Percentiles rank a stretch among this genome's conserved stretches.
These are phyloP conservation scores for Stegophylla sp. DNA, from an alignment of 2,888 invertebrate genomes.

Conservation along the genomic window DNA sequence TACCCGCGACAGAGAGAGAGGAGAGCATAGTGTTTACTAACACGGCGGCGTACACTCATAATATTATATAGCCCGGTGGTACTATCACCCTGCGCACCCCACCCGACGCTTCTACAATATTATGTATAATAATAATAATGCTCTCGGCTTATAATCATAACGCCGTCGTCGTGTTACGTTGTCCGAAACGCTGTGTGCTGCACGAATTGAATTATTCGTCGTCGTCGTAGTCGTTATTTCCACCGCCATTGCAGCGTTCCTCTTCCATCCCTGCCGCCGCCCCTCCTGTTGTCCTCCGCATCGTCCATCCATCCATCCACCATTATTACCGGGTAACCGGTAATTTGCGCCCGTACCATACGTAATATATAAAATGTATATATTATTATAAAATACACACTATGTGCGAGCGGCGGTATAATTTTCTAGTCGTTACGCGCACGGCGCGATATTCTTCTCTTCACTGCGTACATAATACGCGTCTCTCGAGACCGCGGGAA, in stretches of 20 bases:
- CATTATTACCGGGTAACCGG: conserved; percentile 44
- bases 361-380: not conserved
- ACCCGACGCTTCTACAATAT: not conserved
- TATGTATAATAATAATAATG: not conserved
- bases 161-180: not conserved
- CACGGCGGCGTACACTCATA: no score
- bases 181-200: not conserved
- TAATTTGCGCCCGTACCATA: conserved; percentile 24
- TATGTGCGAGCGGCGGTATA: no score
- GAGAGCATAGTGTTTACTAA: not conserved
- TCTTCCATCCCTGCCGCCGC: not conserved
- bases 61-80: not conserved
- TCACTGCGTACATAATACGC: no score
- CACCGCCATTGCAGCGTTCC: not conserved
- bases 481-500: conserved; percentile 41
- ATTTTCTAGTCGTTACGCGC: conserved; percentile 39
- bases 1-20: not conserved
- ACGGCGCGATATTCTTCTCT: conserved; percentile 8
- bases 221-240: not conserved
- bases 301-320: no score
- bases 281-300: not conserved
- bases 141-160: not conserved
- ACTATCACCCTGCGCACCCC: not conserved
- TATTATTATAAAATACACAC: no score
- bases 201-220: conserved; percentile 2